Evolutionary conservation across 2,888 invertebrate genomes (phyloP).

Genomic region (Philereme transversata): DNA sequence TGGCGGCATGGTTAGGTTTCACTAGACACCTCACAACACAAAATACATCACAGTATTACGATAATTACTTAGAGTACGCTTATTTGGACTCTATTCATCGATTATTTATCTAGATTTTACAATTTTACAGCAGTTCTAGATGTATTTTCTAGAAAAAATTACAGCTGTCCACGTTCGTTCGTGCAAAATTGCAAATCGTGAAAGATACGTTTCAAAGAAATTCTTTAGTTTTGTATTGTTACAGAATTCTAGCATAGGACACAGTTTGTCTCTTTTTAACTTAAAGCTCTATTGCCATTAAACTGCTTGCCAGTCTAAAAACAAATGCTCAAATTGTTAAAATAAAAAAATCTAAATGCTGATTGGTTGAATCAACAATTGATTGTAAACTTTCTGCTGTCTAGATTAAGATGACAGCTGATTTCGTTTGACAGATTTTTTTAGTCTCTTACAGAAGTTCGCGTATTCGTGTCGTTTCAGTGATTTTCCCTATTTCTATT

Average conservation of each 20-base stretch:
- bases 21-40: constrained; percentile 33
- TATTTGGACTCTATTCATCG: not conserved
- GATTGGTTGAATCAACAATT: not conserved
- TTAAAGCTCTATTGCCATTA: not conserved
- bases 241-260: not conserved
- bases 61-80: not conserved
- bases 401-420: constrained; percentile 13
- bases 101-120: constrained; percentile 2
- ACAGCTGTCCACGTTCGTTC: constrained; percentile 33
- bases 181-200: too few relatives aligned
- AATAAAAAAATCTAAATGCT: not conserved
- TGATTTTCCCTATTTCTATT: constrained; percentile 29
- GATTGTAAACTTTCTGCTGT: not conserved
- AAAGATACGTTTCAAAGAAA: not conserved
- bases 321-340: not conserved
- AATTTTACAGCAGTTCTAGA: not conserved
- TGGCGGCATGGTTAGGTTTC: constrained; percentile 90
- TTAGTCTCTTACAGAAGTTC: constrained; percentile 34
- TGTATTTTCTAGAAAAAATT: constrained; percentile 16
- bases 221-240: not conserved
- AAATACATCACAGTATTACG: constrained; percentile 16
- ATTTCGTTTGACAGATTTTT: constrained; percentile 14
- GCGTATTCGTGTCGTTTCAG: constrained; percentile 23
- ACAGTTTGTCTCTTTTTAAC: not conserved
- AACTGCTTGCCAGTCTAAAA: too few relatives aligned